These are phyloP conservation scores for Platalea minor DNA, from an alignment of 2,797 vertebrate species.

Conservation along the genomic window DNA sequence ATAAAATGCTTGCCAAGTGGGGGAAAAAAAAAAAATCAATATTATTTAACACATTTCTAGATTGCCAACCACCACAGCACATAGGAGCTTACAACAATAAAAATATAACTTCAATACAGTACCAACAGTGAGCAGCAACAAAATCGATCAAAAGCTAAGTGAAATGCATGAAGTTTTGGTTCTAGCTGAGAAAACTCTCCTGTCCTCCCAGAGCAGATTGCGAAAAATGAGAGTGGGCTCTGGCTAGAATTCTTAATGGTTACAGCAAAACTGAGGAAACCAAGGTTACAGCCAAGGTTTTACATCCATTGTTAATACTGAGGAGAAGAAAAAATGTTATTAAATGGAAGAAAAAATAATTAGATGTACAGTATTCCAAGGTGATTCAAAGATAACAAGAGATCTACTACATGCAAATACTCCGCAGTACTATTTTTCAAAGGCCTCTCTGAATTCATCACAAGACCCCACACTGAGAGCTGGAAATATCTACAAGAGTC, in stretches of 20 bases:
- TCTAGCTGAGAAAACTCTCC: conserved; percentile 2
- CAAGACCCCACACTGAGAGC: background rate
- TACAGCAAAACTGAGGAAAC: background rate
- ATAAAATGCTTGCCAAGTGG: conserved; percentile 34
- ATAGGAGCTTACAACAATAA: conserved; percentile 38
- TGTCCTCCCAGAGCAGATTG: background rate
- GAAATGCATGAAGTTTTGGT: conserved; percentile 42
- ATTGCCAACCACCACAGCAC: conserved; percentile 51
- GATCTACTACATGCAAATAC: background rate
- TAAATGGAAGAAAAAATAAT: background rate
- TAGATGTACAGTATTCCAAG: background rate
- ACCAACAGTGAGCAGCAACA: background rate
- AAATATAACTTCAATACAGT: conserved; percentile 34
- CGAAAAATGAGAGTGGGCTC: background rate
- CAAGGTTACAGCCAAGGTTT: background rate
- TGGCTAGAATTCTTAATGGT: background rate
- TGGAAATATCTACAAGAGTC: background rate
- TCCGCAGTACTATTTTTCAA: background rate
- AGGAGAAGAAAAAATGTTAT: background rate
- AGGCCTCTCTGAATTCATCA: background rate
- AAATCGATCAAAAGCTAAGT: conserved; percentile 56
- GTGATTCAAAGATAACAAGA: background rate
- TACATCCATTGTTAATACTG: background rate
- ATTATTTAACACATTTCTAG: conserved; percentile 60
- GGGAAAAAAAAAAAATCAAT: conserved; percentile 7